These are phyloP conservation scores for Noctuana brunneofusca DNA, from an alignment of 2,888 invertebrate genomes.

Conservation along the genomic window DNA sequence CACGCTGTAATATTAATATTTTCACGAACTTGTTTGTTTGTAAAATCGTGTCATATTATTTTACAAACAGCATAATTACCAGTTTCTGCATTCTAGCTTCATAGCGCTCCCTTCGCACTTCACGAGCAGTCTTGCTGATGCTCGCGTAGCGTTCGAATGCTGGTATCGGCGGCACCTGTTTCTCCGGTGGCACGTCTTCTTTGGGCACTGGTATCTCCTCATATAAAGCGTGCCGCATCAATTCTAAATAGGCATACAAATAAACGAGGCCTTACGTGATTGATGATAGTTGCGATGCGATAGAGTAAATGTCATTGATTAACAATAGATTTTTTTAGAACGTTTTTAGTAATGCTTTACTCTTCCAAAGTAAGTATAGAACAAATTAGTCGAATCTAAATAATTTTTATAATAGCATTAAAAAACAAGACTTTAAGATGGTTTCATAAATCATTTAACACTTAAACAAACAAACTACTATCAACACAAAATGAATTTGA, in stretches of 20 bases:
- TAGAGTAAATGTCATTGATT: too few species aligned
- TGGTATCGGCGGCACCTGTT: constrained; percentile 67
- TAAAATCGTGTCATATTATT: background rate
- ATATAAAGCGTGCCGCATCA: constrained; percentile 65
- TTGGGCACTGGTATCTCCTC: constrained; percentile 72
- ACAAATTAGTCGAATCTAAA: too few species aligned
- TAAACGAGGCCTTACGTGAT: background rate
- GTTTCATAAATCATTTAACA: too few species aligned
- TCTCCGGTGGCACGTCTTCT: constrained; percentile 69
- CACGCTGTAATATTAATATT: constrained; percentile 54
- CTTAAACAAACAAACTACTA: too few species aligned
- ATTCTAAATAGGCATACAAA: constrained; percentile 45
- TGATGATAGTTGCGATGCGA: too few species aligned
- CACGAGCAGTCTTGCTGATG: constrained; percentile 67
- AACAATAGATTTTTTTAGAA: too few species aligned
- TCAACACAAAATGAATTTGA: too few species aligned
- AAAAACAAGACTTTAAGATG: too few species aligned
- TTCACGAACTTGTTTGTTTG: too few species aligned
- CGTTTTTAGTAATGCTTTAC: too few species aligned
- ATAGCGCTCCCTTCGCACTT: constrained; percentile 68
- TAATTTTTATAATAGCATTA: too few species aligned
- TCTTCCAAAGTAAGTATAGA: too few species aligned
- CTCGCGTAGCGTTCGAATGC: constrained; percentile 70
- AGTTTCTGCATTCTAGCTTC: constrained; percentile 60
- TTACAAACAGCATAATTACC: constrained; percentile 43